phyloP scores from a whole-genome alignment of 1,140 invertebrate species.

The Macrostomum lignano region DNA sequence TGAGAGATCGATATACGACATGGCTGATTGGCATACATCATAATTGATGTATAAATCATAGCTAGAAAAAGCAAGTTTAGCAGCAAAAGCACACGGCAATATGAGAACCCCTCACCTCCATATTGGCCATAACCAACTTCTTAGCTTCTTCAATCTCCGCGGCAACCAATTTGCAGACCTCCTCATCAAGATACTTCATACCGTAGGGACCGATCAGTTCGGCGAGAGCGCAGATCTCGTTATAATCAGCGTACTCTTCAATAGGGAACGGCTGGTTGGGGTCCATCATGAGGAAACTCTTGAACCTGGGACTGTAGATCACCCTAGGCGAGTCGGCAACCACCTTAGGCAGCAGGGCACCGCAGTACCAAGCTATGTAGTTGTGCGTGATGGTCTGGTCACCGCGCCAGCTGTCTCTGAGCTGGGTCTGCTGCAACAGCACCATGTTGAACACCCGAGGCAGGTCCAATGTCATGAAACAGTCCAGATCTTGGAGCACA shows the following conservation, averaged over 20 bases:
- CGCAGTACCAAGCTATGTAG: conserved; percentile 40
- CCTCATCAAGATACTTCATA: conserved; percentile 81
- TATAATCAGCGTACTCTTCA: conserved; percentile 89
- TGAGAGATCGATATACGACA: too few relatives aligned
- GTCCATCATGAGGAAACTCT: too few relatives aligned
- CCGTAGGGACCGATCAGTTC: conserved; percentile 92
- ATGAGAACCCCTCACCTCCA: conserved; percentile 43
- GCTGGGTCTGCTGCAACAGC: conserved; percentile 84
- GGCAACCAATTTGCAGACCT: too few relatives aligned
- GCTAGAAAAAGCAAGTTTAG: too few relatives aligned
- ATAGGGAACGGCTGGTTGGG: too few relatives aligned
- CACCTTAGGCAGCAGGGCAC: conserved; percentile 76
- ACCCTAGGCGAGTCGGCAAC: too few relatives aligned
- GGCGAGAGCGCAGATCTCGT: conserved; percentile 73
- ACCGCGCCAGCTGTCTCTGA: conserved; percentile 41
- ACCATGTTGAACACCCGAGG: conserved; percentile 91
- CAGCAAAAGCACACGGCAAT: conserved; percentile 2
- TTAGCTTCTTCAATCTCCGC: too few relatives aligned
- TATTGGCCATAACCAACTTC: not conserved
- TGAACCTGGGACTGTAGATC: too few relatives aligned
- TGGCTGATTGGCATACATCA: too few relatives aligned
- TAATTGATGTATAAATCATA: too few relatives aligned
- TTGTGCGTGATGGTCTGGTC: conserved; percentile 5
- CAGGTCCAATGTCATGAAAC: conserved; percentile 81
- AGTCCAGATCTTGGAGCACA: conserved; percentile 90